Percentiles rank a stretch among this genome's conserved stretches.
Evolutionary conservation across 2,797 vertebrate species (phyloP).

Genomic region (Myotis myotis): DNA sequence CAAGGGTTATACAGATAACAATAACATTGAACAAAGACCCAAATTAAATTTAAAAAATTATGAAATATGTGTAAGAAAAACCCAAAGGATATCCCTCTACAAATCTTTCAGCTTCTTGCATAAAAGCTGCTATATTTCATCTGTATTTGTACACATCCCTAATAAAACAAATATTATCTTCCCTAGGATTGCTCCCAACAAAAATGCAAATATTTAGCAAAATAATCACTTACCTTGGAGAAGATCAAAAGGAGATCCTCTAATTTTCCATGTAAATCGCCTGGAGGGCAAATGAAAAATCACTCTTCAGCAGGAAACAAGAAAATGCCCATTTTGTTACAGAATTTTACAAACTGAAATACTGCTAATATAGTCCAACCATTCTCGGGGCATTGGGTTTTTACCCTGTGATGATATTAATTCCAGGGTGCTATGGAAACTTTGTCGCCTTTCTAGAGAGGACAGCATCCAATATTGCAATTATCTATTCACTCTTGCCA

Average conservation of each 20-base stretch:
- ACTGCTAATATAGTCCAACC: neutral
- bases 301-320: constrained; percentile 55
- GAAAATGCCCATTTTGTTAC: neutral
- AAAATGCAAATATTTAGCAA: constrained; percentile 46
- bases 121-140: constrained; percentile 5
- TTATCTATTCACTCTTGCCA: neutral
- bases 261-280: constrained; percentile 95
- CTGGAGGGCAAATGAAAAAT: constrained; percentile 82
- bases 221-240: constrained; percentile 91
- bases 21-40: constrained; percentile 19
- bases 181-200: neutral
- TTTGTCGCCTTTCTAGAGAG: neutral
- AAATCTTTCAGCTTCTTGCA: constrained; percentile 34
- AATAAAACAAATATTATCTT: constrained; percentile 34
- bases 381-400: neutral
- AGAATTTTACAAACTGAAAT: constrained; percentile 55
- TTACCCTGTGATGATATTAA: neutral
- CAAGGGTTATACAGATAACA: constrained; percentile 26
- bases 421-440: neutral
- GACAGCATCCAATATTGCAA: neutral
- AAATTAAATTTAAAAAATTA: neutral
- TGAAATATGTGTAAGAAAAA: constrained; percentile 1
- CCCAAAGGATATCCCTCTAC: neutral
- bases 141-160: constrained; percentile 33
- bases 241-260: constrained; percentile 98